These are phyloP conservation scores for Eupithecia inturbata DNA, from an alignment of 2,888 invertebrate species.

Conservation along the genomic window DNA sequence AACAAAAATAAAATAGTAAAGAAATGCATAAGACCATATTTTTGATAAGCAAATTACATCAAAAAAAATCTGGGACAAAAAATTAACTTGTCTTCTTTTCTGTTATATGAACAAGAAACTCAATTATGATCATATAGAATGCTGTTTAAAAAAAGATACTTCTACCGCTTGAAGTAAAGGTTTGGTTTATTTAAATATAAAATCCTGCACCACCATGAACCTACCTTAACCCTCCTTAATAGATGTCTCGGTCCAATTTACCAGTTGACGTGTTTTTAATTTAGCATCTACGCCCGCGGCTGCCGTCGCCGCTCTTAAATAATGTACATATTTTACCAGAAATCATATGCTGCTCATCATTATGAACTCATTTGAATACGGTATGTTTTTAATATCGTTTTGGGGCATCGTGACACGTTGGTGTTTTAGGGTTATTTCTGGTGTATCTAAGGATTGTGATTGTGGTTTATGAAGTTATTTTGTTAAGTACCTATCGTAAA, in stretches of 20 bases:
- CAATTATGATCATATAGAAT: not conserved
- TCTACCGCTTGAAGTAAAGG: no score
- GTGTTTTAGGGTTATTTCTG: conserved; percentile 29
- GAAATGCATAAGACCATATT: no score
- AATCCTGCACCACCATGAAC: conserved; percentile 50
- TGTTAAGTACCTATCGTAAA: not conserved
- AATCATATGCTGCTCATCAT: conserved; percentile 77
- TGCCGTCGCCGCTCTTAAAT: conserved; percentile 75
- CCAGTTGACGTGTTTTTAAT: conserved; percentile 84
- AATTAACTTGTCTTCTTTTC: not conserved
- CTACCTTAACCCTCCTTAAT: conserved; percentile 71
- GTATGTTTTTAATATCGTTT: conserved; percentile 47
- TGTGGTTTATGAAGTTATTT: not conserved
- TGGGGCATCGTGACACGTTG: conserved; percentile 47
- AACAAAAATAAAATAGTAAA: not conserved
- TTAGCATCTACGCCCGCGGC: conserved; percentile 81
- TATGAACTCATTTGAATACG: conserved; percentile 74
- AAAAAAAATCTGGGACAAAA: not conserved
- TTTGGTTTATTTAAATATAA: not conserved
- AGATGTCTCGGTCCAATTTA: conserved; percentile 84
- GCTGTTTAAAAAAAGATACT: no score
- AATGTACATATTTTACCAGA: conserved; percentile 76
- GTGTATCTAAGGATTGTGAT: not conserved
- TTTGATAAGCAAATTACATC: not conserved
- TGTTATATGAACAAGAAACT: not conserved